Base-by-base conservation (phyloP, 1,140 invertebrate species). In the Eumeta japonica region DNA sequence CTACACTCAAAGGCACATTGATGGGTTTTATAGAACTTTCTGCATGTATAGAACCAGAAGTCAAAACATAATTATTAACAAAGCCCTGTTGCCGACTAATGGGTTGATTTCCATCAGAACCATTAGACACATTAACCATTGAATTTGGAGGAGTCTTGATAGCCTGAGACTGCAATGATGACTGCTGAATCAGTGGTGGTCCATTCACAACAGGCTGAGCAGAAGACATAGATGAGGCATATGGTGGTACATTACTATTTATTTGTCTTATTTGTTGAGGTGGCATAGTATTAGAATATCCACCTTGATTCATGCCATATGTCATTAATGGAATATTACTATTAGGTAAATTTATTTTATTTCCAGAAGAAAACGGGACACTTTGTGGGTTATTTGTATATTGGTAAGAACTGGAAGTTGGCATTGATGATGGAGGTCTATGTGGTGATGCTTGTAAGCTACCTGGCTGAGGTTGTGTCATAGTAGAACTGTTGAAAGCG, bases 241-340 rank as follows among this genome's bases (percentile, higher is more conserved):
- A 58, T 37, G 72, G 71, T 43, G 72, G 68, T 38, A 65, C 54
- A 58, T 68, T 75, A 32, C 74, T 60, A 52, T 75, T 75, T 11
- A 77, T 75, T 50, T 77, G 72, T 39, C 46, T 37, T 16, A n/a
- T n/a, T n/a, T 32, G 37, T 27, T 54, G 58, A 30, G 55, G 55
- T 28, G 54, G 55, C 9, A 54, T 52, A 27, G 54, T 55, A 19
- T 53, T 51, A 38, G 56, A 55, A 28, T 55, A 66, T 16, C 51
- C 46, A 36, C n/a, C n/a, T n/a, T n/a, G n/a, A n/a, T n/a, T n/a
- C n/a, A n/a, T n/a, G n/a, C n/a, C n/a, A n/a, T n/a, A n/a, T n/a
- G n/a, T n/a, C n/a, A 45, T 45, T 3, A 58, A 35, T 31, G 55
- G 49, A 10, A 46, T 38, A 33, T 48, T 55, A 28, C 45, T 37